Conservation (phyloP, 2,888 invertebrate genomes). For the Aplocera efformata region DNA sequence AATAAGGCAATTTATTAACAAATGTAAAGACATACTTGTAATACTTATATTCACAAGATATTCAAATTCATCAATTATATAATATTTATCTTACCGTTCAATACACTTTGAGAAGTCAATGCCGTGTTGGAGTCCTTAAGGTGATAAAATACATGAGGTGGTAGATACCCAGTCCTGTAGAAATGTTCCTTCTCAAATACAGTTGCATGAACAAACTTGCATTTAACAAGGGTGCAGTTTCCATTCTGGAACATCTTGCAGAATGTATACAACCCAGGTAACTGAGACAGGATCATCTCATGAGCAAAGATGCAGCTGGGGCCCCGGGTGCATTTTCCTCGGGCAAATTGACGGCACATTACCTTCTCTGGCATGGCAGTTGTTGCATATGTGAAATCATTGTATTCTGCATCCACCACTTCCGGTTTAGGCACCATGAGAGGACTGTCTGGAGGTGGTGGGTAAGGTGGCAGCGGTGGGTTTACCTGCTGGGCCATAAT, state of each 20-base stretch:
- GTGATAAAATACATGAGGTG: slow-evolving; percentile 47
- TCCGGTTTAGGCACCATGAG: slow-evolving; percentile 41
- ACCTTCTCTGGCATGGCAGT: slow-evolving; percentile 4
- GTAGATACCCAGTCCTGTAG: slow-evolving; percentile 50
- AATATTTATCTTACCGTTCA: slow-evolving; percentile 30
- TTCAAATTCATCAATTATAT: too few relatives aligned
- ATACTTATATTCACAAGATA: not conserved
- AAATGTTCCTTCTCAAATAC: slow-evolving; percentile 59
- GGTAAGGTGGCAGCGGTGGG: slow-evolving; percentile 47
- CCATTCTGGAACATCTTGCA: slow-evolving; percentile 58
- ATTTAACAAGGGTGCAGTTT: slow-evolving; percentile 44
- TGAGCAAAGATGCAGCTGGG: slow-evolving; percentile 50
- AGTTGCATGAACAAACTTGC: slow-evolving; percentile 58
- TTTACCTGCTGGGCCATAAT: slow-evolving; percentile 27
- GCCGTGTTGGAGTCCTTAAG: slow-evolving; percentile 34
- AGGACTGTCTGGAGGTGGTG: slow-evolving; percentile 44
- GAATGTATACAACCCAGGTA: slow-evolving; percentile 53
- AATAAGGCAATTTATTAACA: too few relatives aligned
- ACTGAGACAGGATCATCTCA: slow-evolving; percentile 46
- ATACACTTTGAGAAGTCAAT: slow-evolving; percentile 4
- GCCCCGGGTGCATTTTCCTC: slow-evolving; percentile 53
- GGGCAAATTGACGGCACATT: slow-evolving; percentile 56
- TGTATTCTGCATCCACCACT: slow-evolving; percentile 37
- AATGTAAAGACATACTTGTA: not conserved
- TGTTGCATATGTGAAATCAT: not conserved